These are phyloP conservation scores for Calephelis virginiensis DNA, from an alignment of 1,140 invertebrate genomes.

Conservation along the genomic window DNA sequence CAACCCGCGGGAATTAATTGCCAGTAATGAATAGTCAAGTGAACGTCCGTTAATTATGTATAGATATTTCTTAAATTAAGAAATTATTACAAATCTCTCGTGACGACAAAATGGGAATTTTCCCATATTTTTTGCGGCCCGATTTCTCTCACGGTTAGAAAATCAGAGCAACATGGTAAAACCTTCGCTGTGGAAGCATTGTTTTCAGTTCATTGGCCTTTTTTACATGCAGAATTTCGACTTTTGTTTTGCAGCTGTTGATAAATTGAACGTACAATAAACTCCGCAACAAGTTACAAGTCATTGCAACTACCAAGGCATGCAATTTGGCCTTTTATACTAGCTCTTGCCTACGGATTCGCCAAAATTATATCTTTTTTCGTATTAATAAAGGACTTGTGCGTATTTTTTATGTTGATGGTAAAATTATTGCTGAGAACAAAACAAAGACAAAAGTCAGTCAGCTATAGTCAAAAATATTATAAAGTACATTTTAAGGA, in stretches of 20 bases:
- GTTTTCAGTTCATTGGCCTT: slow-evolving; percentile 60
- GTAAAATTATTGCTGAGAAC: too few species aligned
- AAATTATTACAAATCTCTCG: slow-evolving; percentile 30
- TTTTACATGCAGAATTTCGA: slow-evolving; percentile 26
- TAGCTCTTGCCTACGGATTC: not conserved
- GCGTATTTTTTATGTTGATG: too few species aligned
- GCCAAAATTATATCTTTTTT: not conserved
- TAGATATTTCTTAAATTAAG: slow-evolving; percentile 55
- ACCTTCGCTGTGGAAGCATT: slow-evolving; percentile 43
- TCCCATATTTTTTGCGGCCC: slow-evolving; percentile 10
- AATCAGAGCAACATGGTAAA: slow-evolving; percentile 50
- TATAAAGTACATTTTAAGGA: too few species aligned
- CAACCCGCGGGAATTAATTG: slow-evolving; percentile 77
- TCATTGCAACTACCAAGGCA: not conserved
- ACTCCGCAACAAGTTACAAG: slow-evolving; percentile 19
- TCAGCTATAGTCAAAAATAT: too few species aligned
- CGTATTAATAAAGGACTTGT: too few species aligned
- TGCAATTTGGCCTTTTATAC: not conserved
- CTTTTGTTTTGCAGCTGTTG: slow-evolving; percentile 18
- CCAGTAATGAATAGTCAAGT: slow-evolving; percentile 78
- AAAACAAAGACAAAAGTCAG: too few species aligned
- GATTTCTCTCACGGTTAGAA: slow-evolving; percentile 59
- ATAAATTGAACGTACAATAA: slow-evolving; percentile 16
- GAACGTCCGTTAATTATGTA: slow-evolving; percentile 75
- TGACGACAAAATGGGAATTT: slow-evolving; percentile 1